Evolutionary conservation across 2,797 vertebrate species (phyloP).

Genomic region (Lophius americanus): DNA sequence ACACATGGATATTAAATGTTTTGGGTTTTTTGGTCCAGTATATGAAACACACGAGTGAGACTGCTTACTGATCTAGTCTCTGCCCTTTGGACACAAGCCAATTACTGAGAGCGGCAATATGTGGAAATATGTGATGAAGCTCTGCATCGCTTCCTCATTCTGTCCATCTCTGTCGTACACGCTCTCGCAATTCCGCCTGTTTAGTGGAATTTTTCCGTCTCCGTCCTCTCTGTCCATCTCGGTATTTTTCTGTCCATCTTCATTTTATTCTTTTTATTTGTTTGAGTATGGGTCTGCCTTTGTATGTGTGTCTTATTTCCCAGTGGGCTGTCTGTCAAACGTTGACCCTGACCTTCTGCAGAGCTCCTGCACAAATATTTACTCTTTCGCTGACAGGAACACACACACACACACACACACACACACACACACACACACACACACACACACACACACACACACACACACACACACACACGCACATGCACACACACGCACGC

Average conservation of each 20-base stretch:
- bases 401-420: constrained; percentile 42
- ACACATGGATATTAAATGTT: constrained; percentile 51
- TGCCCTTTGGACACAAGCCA: constrained; percentile 69
- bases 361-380: constrained; percentile 84
- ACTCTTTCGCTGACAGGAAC: constrained; percentile 75
- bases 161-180: constrained; percentile 19
- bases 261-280: constrained; percentile 23
- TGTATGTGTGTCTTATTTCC: constrained; percentile 73
- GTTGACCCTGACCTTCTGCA: constrained; percentile 83
- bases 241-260: constrained; percentile 28
- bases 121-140: constrained; percentile 58
- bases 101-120: constrained; percentile 69
- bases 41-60: constrained; percentile 68
- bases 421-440: constrained; percentile 30
- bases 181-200: too few species aligned
- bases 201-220: too few species aligned
- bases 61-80: constrained; percentile 64
- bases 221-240: constrained; percentile 12
- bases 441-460: constrained; percentile 25
- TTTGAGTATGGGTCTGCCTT: constrained; percentile 22
- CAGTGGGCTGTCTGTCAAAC: constrained; percentile 81
- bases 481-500: constrained; percentile 26
- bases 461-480: not conserved
- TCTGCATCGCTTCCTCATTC: constrained; percentile 36
- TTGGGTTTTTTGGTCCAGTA: constrained; percentile 57